Evolutionary conservation across 2,888 invertebrate species (phyloP), one percentile per base, ranked within the genome.

Genomic region (Bombylius discolor): DNA sequence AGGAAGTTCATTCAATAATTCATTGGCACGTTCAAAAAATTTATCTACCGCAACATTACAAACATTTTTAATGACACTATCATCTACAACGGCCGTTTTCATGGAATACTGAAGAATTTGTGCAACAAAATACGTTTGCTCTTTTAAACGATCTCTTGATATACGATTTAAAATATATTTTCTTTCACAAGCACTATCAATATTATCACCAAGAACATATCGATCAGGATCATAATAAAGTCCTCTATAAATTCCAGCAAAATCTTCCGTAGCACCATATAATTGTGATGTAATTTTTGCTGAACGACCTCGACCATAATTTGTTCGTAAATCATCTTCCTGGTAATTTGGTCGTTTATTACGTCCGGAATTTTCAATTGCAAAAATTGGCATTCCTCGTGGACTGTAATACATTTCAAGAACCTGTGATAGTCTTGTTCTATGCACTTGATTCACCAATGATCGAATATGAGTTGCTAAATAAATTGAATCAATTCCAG

Each of bases 351-450:
- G 12, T 12, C n/a, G 23, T 5, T 39, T 44, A 14, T 36, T 72
- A 61, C 82, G 82, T 4, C 81, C 82, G 12, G 56, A 49, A 64
- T 75, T 78, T n/a, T 81, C 74, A 42, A 70, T 70, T 0, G 73
- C 68, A 33, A 82, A 76, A 62, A 80, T 81, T 1, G 79, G 77
- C 2, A 81, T 73, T 1, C 83, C 84, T 56, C 77, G 76, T 60
- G 79, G 73, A 0, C 83, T 83, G 64, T 84, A 85, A 67, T 83
- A 85, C 82, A 83, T 82, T 59, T 83, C 81, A 48, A 84, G 68
- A 13, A 84, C 66, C 72, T 83, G 83, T 1, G 83, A 82, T 2
- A 84, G 69, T 13, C 79, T 73, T 32, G 83, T 68, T 31, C 77
- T 74, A 6, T 75, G 70, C 48, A 80, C 69, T 56, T 75, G 72